These are phyloP conservation scores for Mobula birostris DNA, from an alignment of 2,113 vertebrate genomes.

Conservation along the genomic window DNA sequence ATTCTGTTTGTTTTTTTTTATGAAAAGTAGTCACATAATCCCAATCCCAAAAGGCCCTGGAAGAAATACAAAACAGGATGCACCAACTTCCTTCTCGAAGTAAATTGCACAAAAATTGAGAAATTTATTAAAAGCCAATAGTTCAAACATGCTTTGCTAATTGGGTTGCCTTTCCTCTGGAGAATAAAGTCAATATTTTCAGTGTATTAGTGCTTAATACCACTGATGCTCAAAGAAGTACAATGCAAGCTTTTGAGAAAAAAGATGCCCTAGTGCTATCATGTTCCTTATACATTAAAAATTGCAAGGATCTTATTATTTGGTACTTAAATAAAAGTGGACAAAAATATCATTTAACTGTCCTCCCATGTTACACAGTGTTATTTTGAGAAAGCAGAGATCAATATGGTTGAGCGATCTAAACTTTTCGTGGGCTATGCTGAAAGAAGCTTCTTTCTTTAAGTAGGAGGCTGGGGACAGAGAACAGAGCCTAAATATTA, in stretches of 20 bases:
- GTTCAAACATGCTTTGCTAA: not conserved
- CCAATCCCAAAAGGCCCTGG: not conserved
- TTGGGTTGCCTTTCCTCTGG: constrained; percentile 4
- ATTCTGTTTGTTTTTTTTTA: not conserved
- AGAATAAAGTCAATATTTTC: constrained; percentile 20
- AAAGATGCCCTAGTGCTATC: not conserved
- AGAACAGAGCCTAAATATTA: too few species aligned
- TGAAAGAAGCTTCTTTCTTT: too few species aligned
- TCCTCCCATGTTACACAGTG: not conserved
- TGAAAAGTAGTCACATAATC: not conserved
- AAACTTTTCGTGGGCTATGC: not conserved
- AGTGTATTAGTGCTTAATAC: not conserved
- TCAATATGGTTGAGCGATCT: not conserved
- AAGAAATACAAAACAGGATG: not conserved
- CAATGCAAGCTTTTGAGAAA: not conserved
- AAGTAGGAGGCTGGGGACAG: too few species aligned
- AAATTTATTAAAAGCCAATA: not conserved
- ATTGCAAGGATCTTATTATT: not conserved
- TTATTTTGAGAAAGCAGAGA: not conserved
- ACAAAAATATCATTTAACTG: not conserved
- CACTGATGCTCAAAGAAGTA: not conserved
- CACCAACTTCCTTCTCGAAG: not conserved
- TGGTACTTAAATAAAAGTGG: not conserved
- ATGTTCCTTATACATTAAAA: not conserved
- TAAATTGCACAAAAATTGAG: not conserved